These are phyloP conservation scores for Zoanthus gigantus DNA, from an alignment of 92 coral and sea anemone species.

Conservation along the genomic window DNA sequence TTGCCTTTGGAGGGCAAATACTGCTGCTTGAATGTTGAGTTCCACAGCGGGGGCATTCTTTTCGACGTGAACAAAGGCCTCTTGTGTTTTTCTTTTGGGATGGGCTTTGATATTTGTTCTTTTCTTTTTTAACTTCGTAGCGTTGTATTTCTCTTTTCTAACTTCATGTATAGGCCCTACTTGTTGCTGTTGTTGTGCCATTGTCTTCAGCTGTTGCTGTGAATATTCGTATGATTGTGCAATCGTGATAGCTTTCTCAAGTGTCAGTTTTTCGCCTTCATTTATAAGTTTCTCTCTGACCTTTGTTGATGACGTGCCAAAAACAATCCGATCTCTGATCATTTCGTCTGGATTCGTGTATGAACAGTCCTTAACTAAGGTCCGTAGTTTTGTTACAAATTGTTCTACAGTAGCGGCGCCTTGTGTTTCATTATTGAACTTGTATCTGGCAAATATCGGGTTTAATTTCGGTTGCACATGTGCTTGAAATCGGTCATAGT, in stretches of 20 bases:
- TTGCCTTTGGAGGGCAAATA: conserved; percentile 1
- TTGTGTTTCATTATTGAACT: too few relatives aligned
- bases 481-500: too few relatives aligned
- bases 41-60: neutral
- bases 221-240: conserved; percentile 12
- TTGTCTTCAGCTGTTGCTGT: conserved; percentile 19
- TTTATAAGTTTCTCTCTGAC: conserved; percentile 11
- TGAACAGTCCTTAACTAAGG: too few relatives aligned
- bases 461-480: too few relatives aligned
- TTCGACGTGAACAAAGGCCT: neutral
- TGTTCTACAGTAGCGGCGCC: too few relatives aligned
- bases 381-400: too few relatives aligned
- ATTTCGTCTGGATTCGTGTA: conserved; percentile 44
- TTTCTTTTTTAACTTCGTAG: neutral
- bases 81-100: neutral
- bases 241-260: conserved; percentile 5
- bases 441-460: too few relatives aligned
- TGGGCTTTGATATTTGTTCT: neutral
- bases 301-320: conserved; percentile 5
- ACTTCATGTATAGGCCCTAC: neutral
- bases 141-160: neutral
- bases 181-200: neutral
- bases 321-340: conserved; percentile 23
- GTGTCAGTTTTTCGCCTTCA: conserved; percentile 47
- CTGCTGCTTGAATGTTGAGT: neutral